Conservation (phyloP, 1,140 invertebrate species). For the Leptinotarsa undecemlineata region DNA sequence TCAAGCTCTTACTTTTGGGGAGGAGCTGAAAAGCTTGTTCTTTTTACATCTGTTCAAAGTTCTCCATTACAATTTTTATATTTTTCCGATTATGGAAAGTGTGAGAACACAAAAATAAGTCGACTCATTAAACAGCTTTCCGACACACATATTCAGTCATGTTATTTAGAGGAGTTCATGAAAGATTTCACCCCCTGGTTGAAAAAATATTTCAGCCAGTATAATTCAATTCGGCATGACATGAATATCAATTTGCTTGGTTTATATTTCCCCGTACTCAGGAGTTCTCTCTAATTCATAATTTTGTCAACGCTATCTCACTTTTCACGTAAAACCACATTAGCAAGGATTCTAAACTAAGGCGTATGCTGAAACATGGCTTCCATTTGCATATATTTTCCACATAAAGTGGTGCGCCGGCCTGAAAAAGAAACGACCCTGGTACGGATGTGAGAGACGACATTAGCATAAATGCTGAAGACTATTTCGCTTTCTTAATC, state of each 20-base stretch:
- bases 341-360: slow-evolving; percentile 21
- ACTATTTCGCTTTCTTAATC: slow-evolving; percentile 15
- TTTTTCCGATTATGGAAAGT: too few species aligned
- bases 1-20: too few species aligned
- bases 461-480: slow-evolving; percentile 16
- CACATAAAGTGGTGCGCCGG: slow-evolving; percentile 1
- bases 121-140: too few species aligned
- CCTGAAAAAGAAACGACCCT: slow-evolving; percentile 19
- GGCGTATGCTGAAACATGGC: slow-evolving; percentile 22
- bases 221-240: neutral
- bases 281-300: slow-evolving; percentile 12
- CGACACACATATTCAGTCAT: too few species aligned
- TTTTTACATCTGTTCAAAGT: too few species aligned
- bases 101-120: too few species aligned
- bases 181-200: too few species aligned
- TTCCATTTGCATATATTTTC: slow-evolving; percentile 27
- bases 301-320: slow-evolving; percentile 7
- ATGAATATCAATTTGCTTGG: neutral
- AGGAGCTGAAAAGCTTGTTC: accelerated
- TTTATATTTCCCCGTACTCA: neutral
- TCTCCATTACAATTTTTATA: too few species aligned
- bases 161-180: too few species aligned
- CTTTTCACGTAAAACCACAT: slow-evolving; percentile 16
- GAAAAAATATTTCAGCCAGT: too few species aligned
- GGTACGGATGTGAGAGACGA: slow-evolving; percentile 5